Base-by-base conservation (phyloP, 1,140 invertebrate genomes). In the Pinna nobilis region DNA sequence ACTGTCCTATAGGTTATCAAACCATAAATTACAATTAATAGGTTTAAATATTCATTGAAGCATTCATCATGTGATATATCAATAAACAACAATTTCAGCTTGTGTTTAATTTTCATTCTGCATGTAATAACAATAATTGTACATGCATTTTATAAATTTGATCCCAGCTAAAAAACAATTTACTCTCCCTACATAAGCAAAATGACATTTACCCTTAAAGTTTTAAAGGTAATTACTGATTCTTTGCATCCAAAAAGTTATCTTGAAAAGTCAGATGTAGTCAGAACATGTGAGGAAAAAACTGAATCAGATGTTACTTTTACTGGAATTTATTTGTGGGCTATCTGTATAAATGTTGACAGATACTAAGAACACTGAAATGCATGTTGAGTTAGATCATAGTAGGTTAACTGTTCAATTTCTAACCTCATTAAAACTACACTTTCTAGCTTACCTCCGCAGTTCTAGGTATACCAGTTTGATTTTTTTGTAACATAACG, bases 341-440 rank as follows among this genome's bases (percentile, higher is more conserved):
- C 55, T 33, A 59, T 59, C 37, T 59, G 55, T 18, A 59, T 33
- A 33, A 59, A 59, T 33, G 37, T 33, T 18, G 55, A 41, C 1
- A 25, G 35, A 63, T 44, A 63, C 30, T 37, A 25, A 63, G n/a
- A 63, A 25, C 13, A 63, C 37, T 23, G 28, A 25, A 25, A 39
- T 63, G 5, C 59, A 41, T 18, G 20, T 23, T 6, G n/a, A 25
- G 35, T 63, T 25, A 41, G 35, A 35, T 13, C 39, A 41, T 44
- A 37, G 39, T 20, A 63, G 39, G 15, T 63, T 44, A 53, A 3
- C 13, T 13, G 13, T 53, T 53, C 25, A 13, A 28, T 3, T 18
- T 53, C 50, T n/a, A n/a, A n/a, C 23, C 11, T 18, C 23, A 44
- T n/a, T 7, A 53, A 13, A 35, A 13, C 2, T 7, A 55, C 4